Evolutionary conservation across 2,113 vertebrate species (phyloP), one percentile per base, ranked within the genome.

Genomic region (Petromus typicus): DNA sequence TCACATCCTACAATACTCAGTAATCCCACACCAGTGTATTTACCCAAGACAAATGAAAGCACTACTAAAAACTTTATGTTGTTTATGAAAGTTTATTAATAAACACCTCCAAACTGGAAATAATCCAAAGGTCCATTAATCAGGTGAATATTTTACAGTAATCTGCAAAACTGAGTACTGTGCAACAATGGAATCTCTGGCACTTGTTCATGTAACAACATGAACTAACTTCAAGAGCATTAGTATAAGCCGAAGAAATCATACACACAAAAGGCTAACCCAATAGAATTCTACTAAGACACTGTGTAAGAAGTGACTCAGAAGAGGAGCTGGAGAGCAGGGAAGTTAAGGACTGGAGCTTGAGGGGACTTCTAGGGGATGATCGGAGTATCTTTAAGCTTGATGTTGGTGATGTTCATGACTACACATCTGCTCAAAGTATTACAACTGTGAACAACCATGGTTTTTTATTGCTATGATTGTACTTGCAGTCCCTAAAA

Each of bases 171-270:
- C 0, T 2, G 14, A 91, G 61, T 30, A 89, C 22, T 43, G n/a
- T 4, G 67, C 0, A 37, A 40, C 69, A 56, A 86, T 43, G 18
- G 23, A 80, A 59, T 40, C 48, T 51, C 0, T 32, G 34, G 40
- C 48, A 80, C 9, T 56, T 83, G n/a, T n/a, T n/a, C n/a, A n/a
- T n/a, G 32, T 22, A 71, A 81, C 30, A 86, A 66, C 63, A 81
- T 54, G 37, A 23, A 76, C 7, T 2, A 83, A 22, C 63, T 92
- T 92, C 43, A 40, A 75, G 88, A 90, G 23, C 7, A 45, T 34
- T 88, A 67, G 10, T 82, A 18, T 92, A 90, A 86, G n/a, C 73
- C 56, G 45, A 91, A 81, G n/a, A 90, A 59, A 40, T 64, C 40
- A 61, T 40, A 73, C 22, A 83, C 22, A 83, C 54, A 56, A 81